A percentile compares a stretch with the other conserved stretches of the same genome.
Evolutionary conservation across 2,797 vertebrate genomes (phyloP).

Genomic region (Melanotaenia parkinsoni): DNA sequence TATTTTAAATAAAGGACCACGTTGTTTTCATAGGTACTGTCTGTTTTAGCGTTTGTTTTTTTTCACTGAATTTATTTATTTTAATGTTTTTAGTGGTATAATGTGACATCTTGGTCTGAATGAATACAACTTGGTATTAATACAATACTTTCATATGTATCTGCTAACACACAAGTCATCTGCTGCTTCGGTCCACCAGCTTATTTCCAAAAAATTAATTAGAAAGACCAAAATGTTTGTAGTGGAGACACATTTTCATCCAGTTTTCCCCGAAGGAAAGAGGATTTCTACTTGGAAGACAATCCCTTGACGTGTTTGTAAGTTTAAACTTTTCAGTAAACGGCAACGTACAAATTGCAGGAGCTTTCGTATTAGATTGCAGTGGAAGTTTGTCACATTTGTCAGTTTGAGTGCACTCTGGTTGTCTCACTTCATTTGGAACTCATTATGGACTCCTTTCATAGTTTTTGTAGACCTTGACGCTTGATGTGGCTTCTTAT

Average conservation of each 20-base stretch:
- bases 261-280: neutral
- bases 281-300: neutral
- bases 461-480: slow-evolving; percentile 52
- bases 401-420: slow-evolving; percentile 29
- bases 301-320: neutral
- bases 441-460: slow-evolving; percentile 46
- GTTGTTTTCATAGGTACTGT: too few relatives aligned
- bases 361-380: slow-evolving; percentile 10
- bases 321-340: neutral
- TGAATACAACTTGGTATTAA: too few relatives aligned
- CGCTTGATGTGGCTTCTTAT: slow-evolving; percentile 29
- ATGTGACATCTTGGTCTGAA: too few relatives aligned
- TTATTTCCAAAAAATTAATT: too few relatives aligned
- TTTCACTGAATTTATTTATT: too few relatives aligned
- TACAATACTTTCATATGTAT: too few relatives aligned
- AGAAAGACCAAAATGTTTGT: neutral
- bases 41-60: too few relatives aligned
- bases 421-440: slow-evolving; percentile 56
- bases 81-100: too few relatives aligned
- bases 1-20: too few relatives aligned
- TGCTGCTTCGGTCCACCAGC: too few relatives aligned
- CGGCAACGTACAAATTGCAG: slow-evolving; percentile 15
- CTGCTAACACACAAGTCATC: too few relatives aligned
- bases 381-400: neutral
- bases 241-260: neutral